Percentiles rank a stretch among this genome's conserved stretches.
phyloP scores from a whole-genome alignment of 2,797 vertebrate species.

The Masticophis lateralis region DNA sequence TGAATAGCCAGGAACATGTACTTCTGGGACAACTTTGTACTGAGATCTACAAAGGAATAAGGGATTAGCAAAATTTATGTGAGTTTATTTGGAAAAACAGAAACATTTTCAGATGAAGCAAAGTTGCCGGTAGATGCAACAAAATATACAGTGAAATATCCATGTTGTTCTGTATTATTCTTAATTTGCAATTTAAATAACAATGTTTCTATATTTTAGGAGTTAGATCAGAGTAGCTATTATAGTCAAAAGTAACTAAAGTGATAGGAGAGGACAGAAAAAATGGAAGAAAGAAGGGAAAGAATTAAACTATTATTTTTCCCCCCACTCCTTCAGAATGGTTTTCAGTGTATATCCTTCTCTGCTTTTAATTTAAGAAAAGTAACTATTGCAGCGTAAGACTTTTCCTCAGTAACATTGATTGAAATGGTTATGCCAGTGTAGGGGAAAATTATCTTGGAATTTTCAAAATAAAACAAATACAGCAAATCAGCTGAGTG shows the following conservation, averaged over 20 bases:
- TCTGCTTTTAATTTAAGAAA: conserved; percentile 2
- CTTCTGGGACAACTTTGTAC: not conserved
- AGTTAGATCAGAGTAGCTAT: not conserved
- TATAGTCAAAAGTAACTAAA: not conserved
- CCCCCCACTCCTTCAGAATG: not conserved
- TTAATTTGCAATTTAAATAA: not conserved
- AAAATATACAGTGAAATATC: not conserved
- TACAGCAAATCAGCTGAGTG: not conserved
- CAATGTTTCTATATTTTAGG: not conserved
- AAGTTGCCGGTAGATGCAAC: not conserved
- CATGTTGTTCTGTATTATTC: not conserved
- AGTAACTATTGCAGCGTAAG: not conserved
- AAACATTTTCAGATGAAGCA: not conserved
- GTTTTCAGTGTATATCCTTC: not conserved
- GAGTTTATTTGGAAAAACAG: not conserved
- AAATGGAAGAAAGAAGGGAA: no score
- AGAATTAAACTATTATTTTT: not conserved
- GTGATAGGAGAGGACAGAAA: not conserved
- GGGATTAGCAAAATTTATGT: not conserved
- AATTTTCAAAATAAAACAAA: not conserved
- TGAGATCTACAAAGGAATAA: not conserved
- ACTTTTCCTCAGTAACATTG: not conserved
- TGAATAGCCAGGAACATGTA: not conserved
- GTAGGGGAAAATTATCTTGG: fast-evolving
- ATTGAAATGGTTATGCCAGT: not conserved